phyloP scores from a whole-genome alignment of 2,797 vertebrate genomes.

The Labeo calbasu region DNA sequence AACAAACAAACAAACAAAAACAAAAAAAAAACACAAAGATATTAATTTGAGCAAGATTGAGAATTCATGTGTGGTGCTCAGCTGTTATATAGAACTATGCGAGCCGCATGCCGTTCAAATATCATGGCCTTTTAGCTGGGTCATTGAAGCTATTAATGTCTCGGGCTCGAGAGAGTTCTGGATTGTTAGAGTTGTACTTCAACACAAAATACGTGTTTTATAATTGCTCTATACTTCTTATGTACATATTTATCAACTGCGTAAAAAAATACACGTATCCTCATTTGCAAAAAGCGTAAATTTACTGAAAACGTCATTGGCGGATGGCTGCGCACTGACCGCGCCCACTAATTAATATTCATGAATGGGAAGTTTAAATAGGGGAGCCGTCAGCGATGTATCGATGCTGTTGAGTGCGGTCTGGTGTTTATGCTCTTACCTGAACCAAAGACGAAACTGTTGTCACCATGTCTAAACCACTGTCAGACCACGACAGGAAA shows the following conservation, averaged over 20 bases:
- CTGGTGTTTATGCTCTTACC: conserved; percentile 60
- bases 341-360: conserved; percentile 75
- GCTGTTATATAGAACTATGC: conserved; percentile 69
- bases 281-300: too few species aligned
- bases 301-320: background rate
- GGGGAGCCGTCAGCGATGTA: conserved; percentile 17
- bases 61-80: conserved; percentile 31
- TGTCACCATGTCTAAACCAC: conserved; percentile 86
- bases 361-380: conserved; percentile 68
- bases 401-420: conserved; percentile 60
- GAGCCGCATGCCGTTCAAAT: conserved; percentile 81
- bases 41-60: background rate
- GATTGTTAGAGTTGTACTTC: background rate
- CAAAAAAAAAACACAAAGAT: background rate
- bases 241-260: background rate
- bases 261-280: background rate
- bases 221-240: background rate
- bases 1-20: background rate
- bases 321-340: conserved; percentile 10
- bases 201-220: background rate
- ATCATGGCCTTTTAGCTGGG: conserved; percentile 84
- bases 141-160: conserved; percentile 79
- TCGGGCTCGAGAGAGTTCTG: conserved; percentile 58
- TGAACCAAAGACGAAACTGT: conserved; percentile 56
- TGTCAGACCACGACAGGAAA: conserved; percentile 86